phyloP scores from a whole-genome alignment of 2,113 vertebrate genomes.

The Pelecanus crispus region DNA sequence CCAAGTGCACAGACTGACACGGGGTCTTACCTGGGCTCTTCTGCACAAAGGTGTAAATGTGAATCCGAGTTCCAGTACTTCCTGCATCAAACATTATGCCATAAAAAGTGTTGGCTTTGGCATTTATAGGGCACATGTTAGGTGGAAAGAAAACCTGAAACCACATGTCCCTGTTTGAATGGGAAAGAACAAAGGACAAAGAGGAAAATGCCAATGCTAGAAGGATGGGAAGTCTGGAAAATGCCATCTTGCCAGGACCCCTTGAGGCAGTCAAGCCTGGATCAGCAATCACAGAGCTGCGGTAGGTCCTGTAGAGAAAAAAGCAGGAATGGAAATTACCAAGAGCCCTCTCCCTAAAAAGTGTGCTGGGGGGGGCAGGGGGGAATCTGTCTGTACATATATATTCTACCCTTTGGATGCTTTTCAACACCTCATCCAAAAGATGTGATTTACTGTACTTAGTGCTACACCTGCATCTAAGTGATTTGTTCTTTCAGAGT shows the following conservation, averaged over 20 bases:
- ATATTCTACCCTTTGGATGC: not conserved
- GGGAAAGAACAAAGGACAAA: slow-evolving; percentile 73
- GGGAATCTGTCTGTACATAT: not conserved
- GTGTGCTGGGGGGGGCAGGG: not conserved
- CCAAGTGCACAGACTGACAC: not conserved
- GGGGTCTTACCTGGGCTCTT: slow-evolving; percentile 79
- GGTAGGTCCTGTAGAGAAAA: not conserved
- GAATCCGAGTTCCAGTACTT: slow-evolving; percentile 95
- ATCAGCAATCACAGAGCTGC: slow-evolving; percentile 32
- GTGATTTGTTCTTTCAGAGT: not conserved
- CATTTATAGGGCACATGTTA: slow-evolving; percentile 71
- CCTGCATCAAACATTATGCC: slow-evolving; percentile 98
- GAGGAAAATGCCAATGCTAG: slow-evolving; percentile 64
- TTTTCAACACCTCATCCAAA: not conserved
- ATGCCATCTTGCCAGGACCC: slow-evolving; percentile 69
- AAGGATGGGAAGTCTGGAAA: slow-evolving; percentile 62
- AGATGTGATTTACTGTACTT: not conserved
- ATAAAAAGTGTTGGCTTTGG: slow-evolving; percentile 77
- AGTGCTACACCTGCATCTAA: not conserved
- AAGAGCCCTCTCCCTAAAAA: not conserved
- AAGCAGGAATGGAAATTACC: not conserved
- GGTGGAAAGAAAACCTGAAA: slow-evolving; percentile 84
- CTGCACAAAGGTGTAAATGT: slow-evolving; percentile 95
- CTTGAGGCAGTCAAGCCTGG: not conserved
- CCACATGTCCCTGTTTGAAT: slow-evolving; percentile 80